Evolutionary conservation across 2,797 vertebrate genomes (phyloP).

Genomic region (Chrysocyon brachyurus): DNA sequence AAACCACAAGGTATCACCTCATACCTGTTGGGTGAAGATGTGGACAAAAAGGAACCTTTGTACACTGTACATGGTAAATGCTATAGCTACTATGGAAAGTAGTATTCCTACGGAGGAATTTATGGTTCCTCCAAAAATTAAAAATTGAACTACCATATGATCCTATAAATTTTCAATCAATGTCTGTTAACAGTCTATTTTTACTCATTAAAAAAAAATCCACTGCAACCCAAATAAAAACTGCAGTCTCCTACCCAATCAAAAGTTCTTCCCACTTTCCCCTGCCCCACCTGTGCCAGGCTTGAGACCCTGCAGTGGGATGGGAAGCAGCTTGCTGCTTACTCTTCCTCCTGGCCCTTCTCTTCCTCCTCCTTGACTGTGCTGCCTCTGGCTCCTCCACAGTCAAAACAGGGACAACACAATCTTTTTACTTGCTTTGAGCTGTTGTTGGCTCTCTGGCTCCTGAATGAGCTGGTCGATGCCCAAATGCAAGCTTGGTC

Average conservation of each 20-base stretch:
- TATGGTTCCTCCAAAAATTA: not conserved
- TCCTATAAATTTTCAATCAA: not conserved
- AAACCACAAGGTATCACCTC: not conserved
- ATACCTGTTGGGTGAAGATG: not conserved
- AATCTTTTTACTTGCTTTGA: not conserved
- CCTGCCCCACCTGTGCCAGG: not conserved
- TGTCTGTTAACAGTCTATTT: not conserved
- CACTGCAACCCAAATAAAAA: slow-evolving; percentile 16
- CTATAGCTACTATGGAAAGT: not conserved
- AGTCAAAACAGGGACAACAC: not conserved
- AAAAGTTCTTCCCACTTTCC: not conserved
- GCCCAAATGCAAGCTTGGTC: not conserved
- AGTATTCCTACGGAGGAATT: too few relatives aligned
- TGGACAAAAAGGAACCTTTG: not conserved
- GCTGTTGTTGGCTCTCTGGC: not conserved
- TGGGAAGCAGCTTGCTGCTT: not conserved
- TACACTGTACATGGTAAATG: not conserved
- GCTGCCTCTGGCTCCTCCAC: not conserved
- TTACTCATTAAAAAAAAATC: not conserved
- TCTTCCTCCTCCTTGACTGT: too few relatives aligned
- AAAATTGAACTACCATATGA: not conserved
- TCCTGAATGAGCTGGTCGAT: not conserved
- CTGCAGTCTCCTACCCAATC: not conserved
- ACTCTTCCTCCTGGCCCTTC: not conserved
- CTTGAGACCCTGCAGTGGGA: too few relatives aligned